Evolutionary conservation across 2,888 invertebrate species (phyloP).

Genomic region (Parnassius smintheus): DNA sequence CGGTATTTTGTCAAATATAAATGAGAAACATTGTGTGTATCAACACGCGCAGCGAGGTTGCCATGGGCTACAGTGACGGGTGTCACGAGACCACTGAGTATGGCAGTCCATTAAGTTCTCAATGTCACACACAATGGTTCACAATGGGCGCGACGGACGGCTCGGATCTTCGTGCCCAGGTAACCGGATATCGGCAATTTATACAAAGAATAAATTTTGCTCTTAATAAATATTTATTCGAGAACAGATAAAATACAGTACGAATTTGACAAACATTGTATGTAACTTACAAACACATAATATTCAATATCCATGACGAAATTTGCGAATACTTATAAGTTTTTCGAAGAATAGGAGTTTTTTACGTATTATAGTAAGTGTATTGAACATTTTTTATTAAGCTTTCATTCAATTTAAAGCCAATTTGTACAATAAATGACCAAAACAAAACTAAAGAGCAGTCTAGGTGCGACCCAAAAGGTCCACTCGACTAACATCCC

Average conservation of each 20-base stretch:
- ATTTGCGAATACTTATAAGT: too few species aligned
- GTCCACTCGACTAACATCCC: too few species aligned
- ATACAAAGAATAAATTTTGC: constrained; percentile 11
- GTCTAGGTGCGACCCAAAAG: too few species aligned
- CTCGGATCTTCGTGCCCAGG: constrained; percentile 45
- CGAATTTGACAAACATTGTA: too few species aligned
- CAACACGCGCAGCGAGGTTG: constrained; percentile 16
- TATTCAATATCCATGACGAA: too few species aligned
- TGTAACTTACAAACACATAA: too few species aligned
- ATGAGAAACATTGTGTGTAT: constrained; percentile 19
- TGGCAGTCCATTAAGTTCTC: constrained; percentile 74
- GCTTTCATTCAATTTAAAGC: too few species aligned
- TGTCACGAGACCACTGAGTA: constrained; percentile 41
- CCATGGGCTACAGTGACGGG: constrained; percentile 33
- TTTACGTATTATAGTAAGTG: too few species aligned
- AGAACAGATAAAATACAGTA: background rate
- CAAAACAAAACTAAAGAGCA: too few species aligned
- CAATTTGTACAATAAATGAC: too few species aligned
- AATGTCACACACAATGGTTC: constrained; percentile 61
- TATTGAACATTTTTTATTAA: too few species aligned
- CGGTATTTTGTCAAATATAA: background rate
- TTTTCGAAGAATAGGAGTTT: too few species aligned
- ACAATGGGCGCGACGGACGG: constrained; percentile 56
- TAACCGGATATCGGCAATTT: constrained; percentile 52
- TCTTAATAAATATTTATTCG: constrained; percentile 12